Evolutionary conservation across 2,888 invertebrate genomes (phyloP).

Genomic region (Drosophila parthenogenetica): DNA sequence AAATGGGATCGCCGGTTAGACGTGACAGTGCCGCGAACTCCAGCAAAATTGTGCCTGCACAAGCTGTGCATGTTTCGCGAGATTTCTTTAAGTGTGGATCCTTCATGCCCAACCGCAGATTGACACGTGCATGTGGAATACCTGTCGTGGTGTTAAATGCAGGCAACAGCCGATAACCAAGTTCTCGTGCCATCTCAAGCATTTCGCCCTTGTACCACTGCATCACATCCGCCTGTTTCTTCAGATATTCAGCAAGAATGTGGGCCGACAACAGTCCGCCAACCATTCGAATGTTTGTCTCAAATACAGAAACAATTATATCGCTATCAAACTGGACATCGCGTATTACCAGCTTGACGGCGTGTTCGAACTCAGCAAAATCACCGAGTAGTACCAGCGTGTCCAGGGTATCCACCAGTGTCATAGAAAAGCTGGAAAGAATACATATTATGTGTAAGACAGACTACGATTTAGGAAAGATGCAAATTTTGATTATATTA

Average conservation of each 20-base stretch:
- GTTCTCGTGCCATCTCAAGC: slow-evolving; percentile 94
- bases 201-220: slow-evolving; percentile 95
- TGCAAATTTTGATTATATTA: background rate
- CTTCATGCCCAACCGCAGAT: slow-evolving; percentile 93
- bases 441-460: background rate
- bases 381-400: slow-evolving; percentile 96
- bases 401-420: slow-evolving; percentile 97
- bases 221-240: slow-evolving; percentile 90
- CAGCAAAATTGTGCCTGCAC: slow-evolving; percentile 98
- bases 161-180: slow-evolving; percentile 96
- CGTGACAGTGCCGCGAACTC: slow-evolving; percentile 98
- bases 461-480: background rate
- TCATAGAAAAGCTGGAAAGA: slow-evolving; percentile 95
- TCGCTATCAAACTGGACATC: slow-evolving; percentile 97
- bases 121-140: slow-evolving; percentile 98
- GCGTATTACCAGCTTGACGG: slow-evolving; percentile 93
- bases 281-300: slow-evolving; percentile 98
- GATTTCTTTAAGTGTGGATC: slow-evolving; percentile 90
- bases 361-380: slow-evolving; percentile 96
- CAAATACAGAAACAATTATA: slow-evolving; percentile 98
- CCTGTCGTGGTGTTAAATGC: slow-evolving; percentile 99
- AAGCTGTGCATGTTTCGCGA: slow-evolving; percentile 98
- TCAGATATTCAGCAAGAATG: slow-evolving; percentile 93
- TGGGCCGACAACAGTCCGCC: slow-evolving; percentile 98
- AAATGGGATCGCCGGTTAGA: slow-evolving; percentile 95